phyloP scores from a whole-genome alignment of 2,888 invertebrate genomes.

The Mayetiola destructor region DNA sequence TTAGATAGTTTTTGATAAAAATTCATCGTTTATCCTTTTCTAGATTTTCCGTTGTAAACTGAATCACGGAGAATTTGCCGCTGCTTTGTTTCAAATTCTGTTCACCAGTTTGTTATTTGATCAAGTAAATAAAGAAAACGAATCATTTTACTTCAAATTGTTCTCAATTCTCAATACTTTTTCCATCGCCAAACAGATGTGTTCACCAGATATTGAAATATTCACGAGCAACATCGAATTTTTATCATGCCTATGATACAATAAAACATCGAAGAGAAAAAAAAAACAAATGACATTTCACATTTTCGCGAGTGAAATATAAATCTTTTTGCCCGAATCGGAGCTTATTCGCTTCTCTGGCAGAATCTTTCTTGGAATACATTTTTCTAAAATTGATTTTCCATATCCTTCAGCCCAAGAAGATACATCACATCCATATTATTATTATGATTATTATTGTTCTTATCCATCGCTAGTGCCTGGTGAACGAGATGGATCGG shows the following conservation, averaged over 20 bases:
- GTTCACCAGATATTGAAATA: constrained; percentile 3
- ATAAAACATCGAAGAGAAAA: neutral
- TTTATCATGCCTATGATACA: neutral
- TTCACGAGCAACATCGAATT: neutral
- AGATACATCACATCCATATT: no score
- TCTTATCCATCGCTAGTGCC: neutral
- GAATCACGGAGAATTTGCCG: neutral
- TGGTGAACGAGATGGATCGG: neutral
- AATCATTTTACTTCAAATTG: neutral
- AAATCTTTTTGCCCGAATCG: neutral
- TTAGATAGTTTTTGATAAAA: constrained; percentile 1
- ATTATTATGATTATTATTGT: neutral
- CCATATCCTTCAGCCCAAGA: no score
- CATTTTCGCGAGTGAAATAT: neutral
- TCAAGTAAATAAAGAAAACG: neutral
- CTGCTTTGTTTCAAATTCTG: neutral
- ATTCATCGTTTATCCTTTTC: neutral
- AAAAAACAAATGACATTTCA: constrained; percentile 10
- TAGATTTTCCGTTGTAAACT: neutral
- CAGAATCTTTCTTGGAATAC: neutral
- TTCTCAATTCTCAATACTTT: neutral
- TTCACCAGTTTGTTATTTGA: neutral
- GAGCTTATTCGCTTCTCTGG: neutral
- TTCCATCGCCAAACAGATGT: constrained; percentile 3
- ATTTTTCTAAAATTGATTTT: no score